These are phyloP conservation scores for Luperina nickerlii DNA, from an alignment of 2,888 invertebrate species.

Conservation along the genomic window DNA sequence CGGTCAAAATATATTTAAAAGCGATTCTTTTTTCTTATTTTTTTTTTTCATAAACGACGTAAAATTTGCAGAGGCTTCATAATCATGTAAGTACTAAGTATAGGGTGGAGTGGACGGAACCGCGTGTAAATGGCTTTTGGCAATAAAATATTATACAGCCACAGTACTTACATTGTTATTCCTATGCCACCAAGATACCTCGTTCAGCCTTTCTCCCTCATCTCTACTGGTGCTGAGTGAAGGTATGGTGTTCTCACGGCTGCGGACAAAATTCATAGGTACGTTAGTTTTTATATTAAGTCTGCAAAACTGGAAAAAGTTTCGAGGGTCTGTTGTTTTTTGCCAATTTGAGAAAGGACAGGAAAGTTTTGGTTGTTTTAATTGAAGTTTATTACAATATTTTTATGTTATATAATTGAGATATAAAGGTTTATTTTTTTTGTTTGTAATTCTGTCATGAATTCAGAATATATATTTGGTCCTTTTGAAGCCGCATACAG, in stretches of 20 bases:
- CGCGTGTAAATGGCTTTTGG: slow-evolving; percentile 41
- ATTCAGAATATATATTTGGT: slow-evolving; percentile 8
- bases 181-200: slow-evolving; percentile 73
- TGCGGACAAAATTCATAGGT: slow-evolving; percentile 64
- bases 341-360: background rate
- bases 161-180: slow-evolving; percentile 87
- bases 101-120: slow-evolving; percentile 25
- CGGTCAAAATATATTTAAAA: background rate
- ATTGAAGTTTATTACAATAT: background rate
- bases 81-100: background rate
- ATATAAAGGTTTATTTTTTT: slow-evolving; percentile 9
- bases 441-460: background rate
- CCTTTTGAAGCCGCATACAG: slow-evolving; percentile 12
- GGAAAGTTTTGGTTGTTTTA: background rate
- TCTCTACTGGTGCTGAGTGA: slow-evolving; percentile 77
- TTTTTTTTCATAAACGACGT: background rate
- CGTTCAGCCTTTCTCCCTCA: slow-evolving; percentile 88
- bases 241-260: slow-evolving; percentile 71
- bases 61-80: background rate
- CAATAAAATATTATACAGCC: slow-evolving; percentile 51
- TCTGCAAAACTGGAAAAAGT: background rate
- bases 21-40: background rate
- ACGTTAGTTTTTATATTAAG: slow-evolving; percentile 33
- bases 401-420: background rate
- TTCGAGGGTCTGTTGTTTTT: background rate